Evolutionary conservation across 2,113 vertebrate genomes (phyloP).

Genomic region (Limanda limanda): DNA sequence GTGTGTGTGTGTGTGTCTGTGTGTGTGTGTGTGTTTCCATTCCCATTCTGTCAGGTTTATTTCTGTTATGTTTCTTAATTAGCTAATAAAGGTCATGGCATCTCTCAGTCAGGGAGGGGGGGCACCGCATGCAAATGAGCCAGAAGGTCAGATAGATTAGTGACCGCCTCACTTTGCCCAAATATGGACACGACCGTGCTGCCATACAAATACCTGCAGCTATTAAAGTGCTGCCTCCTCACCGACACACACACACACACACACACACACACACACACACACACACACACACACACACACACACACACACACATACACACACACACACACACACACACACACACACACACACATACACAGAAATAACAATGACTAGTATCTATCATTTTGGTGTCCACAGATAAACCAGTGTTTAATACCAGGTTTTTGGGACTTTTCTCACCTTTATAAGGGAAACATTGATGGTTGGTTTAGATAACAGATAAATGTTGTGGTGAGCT

Average conservation of each 20-base stretch:
- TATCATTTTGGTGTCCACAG: slow-evolving; percentile 10
- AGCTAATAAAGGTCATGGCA: slow-evolving; percentile 96
- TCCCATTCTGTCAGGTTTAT: slow-evolving; percentile 90
- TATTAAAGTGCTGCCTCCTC: slow-evolving; percentile 8
- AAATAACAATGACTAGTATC: slow-evolving; percentile 4
- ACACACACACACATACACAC: not conserved
- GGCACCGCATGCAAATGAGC: slow-evolving; percentile 72
- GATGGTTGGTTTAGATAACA: no score
- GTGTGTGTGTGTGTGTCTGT: slow-evolving; percentile 28
- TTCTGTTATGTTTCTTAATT: slow-evolving; percentile 99
- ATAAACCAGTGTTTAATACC: not conserved
- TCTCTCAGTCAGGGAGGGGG: slow-evolving; percentile 83
- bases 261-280: not conserved
- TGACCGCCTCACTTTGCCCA: slow-evolving; percentile 63
- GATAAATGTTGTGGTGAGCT: no score
- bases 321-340: no score
- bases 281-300: no score
- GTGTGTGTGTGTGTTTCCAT: slow-evolving; percentile 41
- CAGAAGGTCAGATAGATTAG: slow-evolving; percentile 76
- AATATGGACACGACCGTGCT: slow-evolving; percentile 63
- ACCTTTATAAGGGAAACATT: no score
- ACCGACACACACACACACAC: no score
- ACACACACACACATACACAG: not conserved
- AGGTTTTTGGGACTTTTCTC: no score
- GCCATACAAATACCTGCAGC: slow-evolving; percentile 70